phyloP scores from a whole-genome alignment of 23 tunicate genomes.

The Halocynthia roretzi region DNA sequence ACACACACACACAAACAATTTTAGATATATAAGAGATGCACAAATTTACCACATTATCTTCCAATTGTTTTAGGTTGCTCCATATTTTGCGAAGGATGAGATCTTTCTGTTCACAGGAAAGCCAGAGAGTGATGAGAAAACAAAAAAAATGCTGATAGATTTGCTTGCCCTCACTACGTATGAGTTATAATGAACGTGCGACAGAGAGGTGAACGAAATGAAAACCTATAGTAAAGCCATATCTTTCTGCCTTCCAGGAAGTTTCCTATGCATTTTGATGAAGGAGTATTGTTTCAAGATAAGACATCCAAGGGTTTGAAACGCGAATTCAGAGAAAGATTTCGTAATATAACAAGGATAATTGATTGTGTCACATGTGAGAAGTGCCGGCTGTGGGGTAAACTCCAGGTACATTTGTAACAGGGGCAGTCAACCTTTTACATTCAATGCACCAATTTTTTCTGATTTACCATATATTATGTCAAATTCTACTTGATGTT shows the following conservation, averaged over 20 bases:
- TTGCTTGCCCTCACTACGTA: slow-evolving; percentile 56
- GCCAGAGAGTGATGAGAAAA: slow-evolving; percentile 33
- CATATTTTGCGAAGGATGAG: slow-evolving; percentile 45
- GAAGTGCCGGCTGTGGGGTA: slow-evolving; percentile 95
- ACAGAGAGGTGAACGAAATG: too few relatives aligned
- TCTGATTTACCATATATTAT: too few relatives aligned
- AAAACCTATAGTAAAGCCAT: background rate
- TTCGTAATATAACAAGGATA: slow-evolving; percentile 84
- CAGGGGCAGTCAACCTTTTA: too few relatives aligned
- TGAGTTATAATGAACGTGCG: background rate
- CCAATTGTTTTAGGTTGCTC: slow-evolving; percentile 33
- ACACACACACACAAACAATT: too few relatives aligned
- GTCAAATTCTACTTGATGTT: background rate
- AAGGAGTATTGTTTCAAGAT: slow-evolving; percentile 79
- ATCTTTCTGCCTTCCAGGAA: slow-evolving; percentile 26
- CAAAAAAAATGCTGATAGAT: slow-evolving; percentile 38
- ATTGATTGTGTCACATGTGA: slow-evolving; percentile 98
- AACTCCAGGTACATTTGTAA: slow-evolving; percentile 56
- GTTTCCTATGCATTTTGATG: slow-evolving; percentile 98
- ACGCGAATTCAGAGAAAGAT: slow-evolving; percentile 72
- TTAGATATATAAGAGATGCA: too few relatives aligned
- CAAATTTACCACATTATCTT: too few relatives aligned
- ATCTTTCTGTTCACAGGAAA: slow-evolving; percentile 67
- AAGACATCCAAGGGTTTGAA: slow-evolving; percentile 42
- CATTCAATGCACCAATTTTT: too few relatives aligned